Conservation (phyloP, 2,888 invertebrate species). For the Norana najaformis region DNA sequence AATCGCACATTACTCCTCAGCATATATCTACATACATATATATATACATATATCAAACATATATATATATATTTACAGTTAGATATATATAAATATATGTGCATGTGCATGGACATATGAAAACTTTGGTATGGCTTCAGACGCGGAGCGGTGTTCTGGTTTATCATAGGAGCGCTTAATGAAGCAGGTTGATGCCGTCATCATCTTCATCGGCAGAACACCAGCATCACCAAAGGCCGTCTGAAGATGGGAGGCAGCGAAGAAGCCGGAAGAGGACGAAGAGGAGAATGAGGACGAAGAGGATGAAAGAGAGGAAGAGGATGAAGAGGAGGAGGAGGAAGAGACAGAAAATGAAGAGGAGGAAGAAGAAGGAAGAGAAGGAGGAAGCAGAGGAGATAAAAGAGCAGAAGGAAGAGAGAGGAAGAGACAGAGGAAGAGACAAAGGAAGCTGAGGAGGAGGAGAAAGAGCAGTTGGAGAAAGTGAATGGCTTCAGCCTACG, state of each 20-base stretch:
- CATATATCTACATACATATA: background rate
- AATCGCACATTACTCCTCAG: slow-evolving; percentile 13
- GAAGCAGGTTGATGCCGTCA: background rate
- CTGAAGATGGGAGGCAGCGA: background rate
- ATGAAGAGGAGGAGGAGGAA: background rate
- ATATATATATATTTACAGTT: too few species aligned
- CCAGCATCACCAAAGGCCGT: background rate
- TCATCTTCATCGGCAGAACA: background rate
- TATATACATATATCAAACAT: background rate
- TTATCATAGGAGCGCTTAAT: slow-evolving; percentile 8
- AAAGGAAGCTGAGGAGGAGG: background rate
- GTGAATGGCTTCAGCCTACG: background rate
- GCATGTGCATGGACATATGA: background rate
- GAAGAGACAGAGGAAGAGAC: background rate
- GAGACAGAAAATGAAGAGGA: background rate
- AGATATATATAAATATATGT: background rate
- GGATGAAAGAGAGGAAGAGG: background rate
- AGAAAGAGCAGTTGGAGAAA: slow-evolving; percentile 9
- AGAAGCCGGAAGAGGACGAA: background rate
- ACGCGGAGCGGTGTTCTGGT: background rate
- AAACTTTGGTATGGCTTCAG: slow-evolving; percentile 4
- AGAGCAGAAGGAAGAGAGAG: background rate
- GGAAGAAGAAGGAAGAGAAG: background rate
- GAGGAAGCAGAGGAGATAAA: background rate
- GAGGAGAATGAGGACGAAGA: background rate